Conservation (phyloP, 2,797 vertebrate species). For the Girardinus metallicus region DNA sequence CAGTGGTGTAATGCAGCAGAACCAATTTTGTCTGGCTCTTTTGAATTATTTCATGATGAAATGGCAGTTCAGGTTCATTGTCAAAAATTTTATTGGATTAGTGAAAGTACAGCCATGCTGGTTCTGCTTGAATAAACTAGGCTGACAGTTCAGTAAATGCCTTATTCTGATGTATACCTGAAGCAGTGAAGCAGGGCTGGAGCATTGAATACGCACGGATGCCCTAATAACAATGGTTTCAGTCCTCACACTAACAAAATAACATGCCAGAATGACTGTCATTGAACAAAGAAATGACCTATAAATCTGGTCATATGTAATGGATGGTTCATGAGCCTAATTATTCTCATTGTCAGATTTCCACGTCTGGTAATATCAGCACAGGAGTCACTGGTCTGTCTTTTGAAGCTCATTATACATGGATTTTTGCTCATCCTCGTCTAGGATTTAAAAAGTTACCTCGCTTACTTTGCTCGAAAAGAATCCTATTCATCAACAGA, state of each 20-base stretch:
- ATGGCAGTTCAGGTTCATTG: constrained; percentile 4
- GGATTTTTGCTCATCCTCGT: background rate
- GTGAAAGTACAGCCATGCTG: background rate
- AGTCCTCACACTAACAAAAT: background rate
- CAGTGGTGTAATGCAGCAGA: background rate
- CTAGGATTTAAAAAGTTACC: background rate
- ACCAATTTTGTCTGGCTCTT: background rate
- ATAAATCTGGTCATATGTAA: constrained; percentile 5
- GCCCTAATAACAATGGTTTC: background rate
- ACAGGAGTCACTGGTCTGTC: background rate
- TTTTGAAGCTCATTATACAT: background rate
- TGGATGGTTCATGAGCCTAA: constrained; percentile 1
- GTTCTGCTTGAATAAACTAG: background rate
- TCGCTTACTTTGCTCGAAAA: background rate
- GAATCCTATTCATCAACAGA: background rate
- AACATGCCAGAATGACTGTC: constrained; percentile 4
- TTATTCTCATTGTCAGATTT: background rate
- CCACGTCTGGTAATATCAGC: background rate
- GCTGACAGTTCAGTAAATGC: background rate
- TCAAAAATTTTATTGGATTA: background rate
- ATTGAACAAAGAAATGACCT: constrained; percentile 1
- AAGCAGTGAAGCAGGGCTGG: background rate
- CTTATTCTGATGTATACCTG: constrained; percentile 4
- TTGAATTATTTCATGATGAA: background rate
- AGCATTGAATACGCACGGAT: background rate